These are phyloP conservation scores for Pica pica DNA, from an alignment of 2,113 vertebrate genomes.

Conservation along the genomic window DNA sequence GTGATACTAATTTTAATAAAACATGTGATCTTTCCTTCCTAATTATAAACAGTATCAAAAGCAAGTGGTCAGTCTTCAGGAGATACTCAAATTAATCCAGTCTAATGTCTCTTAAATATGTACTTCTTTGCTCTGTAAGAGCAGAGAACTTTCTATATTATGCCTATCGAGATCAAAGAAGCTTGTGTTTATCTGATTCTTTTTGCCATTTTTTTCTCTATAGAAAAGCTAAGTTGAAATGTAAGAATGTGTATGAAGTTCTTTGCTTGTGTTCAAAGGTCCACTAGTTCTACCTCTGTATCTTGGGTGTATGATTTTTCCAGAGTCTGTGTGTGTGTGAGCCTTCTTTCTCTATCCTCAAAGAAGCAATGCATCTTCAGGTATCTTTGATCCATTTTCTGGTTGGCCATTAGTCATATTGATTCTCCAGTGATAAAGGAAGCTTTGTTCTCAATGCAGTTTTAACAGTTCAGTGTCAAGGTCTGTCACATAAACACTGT, in stretches of 20 bases:
- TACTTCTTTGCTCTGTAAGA: neutral
- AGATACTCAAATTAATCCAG: neutral
- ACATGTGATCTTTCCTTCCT: rapidly evolving
- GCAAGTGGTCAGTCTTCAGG: neutral
- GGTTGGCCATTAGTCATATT: neutral
- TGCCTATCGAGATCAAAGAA: neutral
- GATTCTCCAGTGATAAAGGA: neutral
- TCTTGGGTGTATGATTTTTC: neutral
- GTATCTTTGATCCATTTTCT: neutral
- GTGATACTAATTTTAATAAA: neutral
- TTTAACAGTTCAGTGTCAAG: neutral
- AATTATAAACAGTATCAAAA: neutral
- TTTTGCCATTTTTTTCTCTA: neutral
- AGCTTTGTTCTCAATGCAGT: neutral
- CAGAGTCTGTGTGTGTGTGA: rapidly evolving
- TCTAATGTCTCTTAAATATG: neutral
- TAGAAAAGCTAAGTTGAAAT: neutral
- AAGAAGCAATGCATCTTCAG: neutral
- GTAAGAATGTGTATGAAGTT: neutral
- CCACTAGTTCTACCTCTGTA: neutral
- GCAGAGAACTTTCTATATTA: neutral
- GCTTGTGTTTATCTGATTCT: neutral
- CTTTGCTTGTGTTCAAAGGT: neutral
- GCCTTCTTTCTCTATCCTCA: neutral
- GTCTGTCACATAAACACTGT: neutral